Evolutionary conservation across 2,797 vertebrate species (phyloP).

Genomic region (Pyrocephalus nanus): DNA sequence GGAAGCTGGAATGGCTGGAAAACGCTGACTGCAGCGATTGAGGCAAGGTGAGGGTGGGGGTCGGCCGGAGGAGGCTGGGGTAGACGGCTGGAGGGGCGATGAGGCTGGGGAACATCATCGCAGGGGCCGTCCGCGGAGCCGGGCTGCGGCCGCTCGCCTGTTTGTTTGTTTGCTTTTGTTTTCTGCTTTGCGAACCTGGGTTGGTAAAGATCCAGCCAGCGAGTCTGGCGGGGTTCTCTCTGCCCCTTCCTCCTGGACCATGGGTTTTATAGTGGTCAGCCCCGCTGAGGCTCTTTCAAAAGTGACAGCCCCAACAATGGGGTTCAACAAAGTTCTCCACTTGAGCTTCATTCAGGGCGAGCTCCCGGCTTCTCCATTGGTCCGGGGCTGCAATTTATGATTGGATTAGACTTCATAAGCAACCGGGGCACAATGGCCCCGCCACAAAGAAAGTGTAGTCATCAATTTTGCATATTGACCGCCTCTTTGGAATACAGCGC

Average conservation of each 20-base stretch:
- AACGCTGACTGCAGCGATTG: slow-evolving; percentile 84
- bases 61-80: slow-evolving; percentile 85
- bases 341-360: slow-evolving; percentile 88
- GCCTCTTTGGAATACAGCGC: slow-evolving; percentile 82
- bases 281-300: slow-evolving; percentile 79
- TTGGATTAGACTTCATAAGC: slow-evolving; percentile 98
- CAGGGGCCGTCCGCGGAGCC: slow-evolving; percentile 51
- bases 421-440: slow-evolving; percentile 83
- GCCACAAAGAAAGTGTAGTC: slow-evolving; percentile 86
- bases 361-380: slow-evolving; percentile 87
- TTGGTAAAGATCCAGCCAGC: slow-evolving; percentile 72
- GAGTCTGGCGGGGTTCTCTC: slow-evolving; percentile 76
- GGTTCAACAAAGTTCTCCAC: slow-evolving; percentile 94
- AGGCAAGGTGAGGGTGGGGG: slow-evolving; percentile 83
- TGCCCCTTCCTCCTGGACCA: slow-evolving; percentile 71
- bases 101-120: slow-evolving; percentile 93
- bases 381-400: slow-evolving; percentile 90
- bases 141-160: background rate
- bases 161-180: background rate
- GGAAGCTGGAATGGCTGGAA: slow-evolving; percentile 86
- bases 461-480: slow-evolving; percentile 90
- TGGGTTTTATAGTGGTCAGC: slow-evolving; percentile 87
- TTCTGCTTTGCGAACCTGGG: slow-evolving; percentile 52
- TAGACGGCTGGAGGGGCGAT: slow-evolving; percentile 90
- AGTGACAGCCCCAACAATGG: slow-evolving; percentile 94